Evolutionary conservation across 1,140 invertebrate genomes (phyloP), one percentile per base, ranked within the genome.

Genomic region (Bombus turneri): DNA sequence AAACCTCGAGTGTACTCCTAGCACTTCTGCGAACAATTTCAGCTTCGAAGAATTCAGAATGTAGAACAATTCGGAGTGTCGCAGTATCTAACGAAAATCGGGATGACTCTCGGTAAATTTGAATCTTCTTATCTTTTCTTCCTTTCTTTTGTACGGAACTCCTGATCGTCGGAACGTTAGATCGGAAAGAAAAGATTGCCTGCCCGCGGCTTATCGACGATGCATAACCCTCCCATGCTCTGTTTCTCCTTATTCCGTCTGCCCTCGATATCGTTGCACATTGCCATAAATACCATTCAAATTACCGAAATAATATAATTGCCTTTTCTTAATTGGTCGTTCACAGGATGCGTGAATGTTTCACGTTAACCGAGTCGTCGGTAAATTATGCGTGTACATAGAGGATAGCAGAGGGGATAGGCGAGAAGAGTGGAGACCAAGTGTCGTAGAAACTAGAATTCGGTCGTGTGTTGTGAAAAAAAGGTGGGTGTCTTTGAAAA

Each of bases 321-420:
- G 57, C 8, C 53, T 75, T 31, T 34, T 59, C 12, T 34, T 13
- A 15, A 22, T 83, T 68, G 43, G 2, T 31, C 59, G 59, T 77
- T 68, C 34, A 5, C 41, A 83, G 81, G 62, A 77, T 72, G 81
- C 43, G 62, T 69, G 28, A 73, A 34, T 37, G 62, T 57, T 66
- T 25, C 34, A 18, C 37, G 80, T 53, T 15, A 39, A 2, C 69
- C 10, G 37, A 25, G 47, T n/a, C 81, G 22, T 64, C 71, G 53
- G 10, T 13, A 47, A 83, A 77, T 77, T 31, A 53, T 76, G 74
- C 81, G 73, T 68, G 59, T 62, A 64, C 41, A 41, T 47, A 64
- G 62, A 39, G 72, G 81, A 66, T 83, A 83, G 47, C 37, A 53
- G 28, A 73, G 57, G 39, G 62, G 31, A 74, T 25, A 28, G 53